Conservation (phyloP, 1,140 invertebrate genomes). For the Drusus annulatus region DNA sequence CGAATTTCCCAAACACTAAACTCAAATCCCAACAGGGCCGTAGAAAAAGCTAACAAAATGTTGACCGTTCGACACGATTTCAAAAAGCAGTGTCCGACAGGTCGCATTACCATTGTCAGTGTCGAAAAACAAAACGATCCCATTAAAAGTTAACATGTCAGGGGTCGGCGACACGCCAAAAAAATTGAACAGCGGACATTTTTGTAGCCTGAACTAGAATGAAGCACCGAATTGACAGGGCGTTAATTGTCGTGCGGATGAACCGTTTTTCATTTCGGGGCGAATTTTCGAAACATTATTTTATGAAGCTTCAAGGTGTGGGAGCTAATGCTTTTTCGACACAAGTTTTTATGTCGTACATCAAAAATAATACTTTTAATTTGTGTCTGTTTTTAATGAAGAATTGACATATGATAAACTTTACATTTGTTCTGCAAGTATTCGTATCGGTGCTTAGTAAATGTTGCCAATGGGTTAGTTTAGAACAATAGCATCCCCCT, state of each 20-base stretch:
- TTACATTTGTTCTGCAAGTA: too few relatives aligned
- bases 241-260: conserved; percentile 37
- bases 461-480: too few relatives aligned
- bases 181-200: conserved; percentile 6
- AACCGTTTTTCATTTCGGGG: too few relatives aligned
- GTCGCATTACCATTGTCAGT: conserved; percentile 49
- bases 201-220: conserved; percentile 42
- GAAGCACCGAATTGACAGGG: conserved; percentile 43
- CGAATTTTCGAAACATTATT: too few relatives aligned
- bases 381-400: too few relatives aligned
- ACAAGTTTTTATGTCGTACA: too few relatives aligned
- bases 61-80: conserved; percentile 35
- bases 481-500: too few relatives aligned
- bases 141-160: conserved; percentile 42
- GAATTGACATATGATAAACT: too few relatives aligned
- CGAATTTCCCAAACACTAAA: not conserved
- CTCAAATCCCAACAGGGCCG: not conserved
- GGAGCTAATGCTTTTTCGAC: too few relatives aligned
- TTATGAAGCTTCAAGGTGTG: too few relatives aligned
- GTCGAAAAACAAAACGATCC: conserved; percentile 20
- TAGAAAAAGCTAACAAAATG: conserved; percentile 36
- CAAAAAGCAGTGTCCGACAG: conserved; percentile 43
- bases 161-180: conserved; percentile 2
- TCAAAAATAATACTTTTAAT: too few relatives aligned
- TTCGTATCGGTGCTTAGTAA: too few relatives aligned